These are phyloP conservation scores for Pteropus rufus DNA, from an alignment of 2,797 vertebrate species.

Conservation along the genomic window DNA sequence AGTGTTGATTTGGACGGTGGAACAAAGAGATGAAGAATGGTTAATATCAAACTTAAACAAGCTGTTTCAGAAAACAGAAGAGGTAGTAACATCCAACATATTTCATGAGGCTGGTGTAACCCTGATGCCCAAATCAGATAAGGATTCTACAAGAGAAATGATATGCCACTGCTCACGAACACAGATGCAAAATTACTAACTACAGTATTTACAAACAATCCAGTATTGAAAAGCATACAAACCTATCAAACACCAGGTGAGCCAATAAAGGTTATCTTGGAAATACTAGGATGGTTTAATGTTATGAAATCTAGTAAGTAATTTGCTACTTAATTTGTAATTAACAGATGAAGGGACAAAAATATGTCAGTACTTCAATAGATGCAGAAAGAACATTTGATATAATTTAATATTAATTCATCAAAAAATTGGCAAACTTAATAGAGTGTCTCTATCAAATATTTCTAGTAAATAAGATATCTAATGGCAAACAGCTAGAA, in stretches of 20 bases:
- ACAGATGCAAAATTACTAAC: neutral
- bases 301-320: neutral
- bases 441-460: neutral
- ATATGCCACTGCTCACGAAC: neutral
- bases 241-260: neutral
- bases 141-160: neutral
- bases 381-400: constrained; percentile 6
- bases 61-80: neutral
- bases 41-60: neutral
- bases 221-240: neutral
- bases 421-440: neutral
- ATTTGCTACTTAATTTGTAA: neutral
- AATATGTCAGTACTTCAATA: neutral
- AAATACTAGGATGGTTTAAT: constrained; percentile 9
- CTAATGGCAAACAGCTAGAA: neutral
- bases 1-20: neutral
- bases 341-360: neutral
- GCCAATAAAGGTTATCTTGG: neutral
- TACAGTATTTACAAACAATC: neutral
- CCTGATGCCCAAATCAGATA: neutral
- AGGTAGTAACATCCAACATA: neutral
- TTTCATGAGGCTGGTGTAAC: neutral
- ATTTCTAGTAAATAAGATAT: neutral
- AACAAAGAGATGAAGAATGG: neutral
- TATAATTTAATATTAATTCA: constrained; percentile 17